These are phyloP conservation scores for Syngnathus typhle DNA, from an alignment of 2,113 vertebrate species.

Conservation along the genomic window DNA sequence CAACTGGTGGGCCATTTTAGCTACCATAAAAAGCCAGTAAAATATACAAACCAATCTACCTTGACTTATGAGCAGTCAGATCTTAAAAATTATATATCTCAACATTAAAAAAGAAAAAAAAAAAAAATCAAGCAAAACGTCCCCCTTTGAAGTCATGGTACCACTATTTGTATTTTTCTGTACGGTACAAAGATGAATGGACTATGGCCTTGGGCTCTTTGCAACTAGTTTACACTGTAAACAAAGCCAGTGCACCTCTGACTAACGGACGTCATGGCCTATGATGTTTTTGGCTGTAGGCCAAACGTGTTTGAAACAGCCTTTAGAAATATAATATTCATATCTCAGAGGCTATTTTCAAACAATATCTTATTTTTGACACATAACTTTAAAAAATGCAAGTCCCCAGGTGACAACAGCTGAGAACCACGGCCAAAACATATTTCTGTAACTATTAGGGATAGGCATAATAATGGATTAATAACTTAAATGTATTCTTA, in stretches of 20 bases:
- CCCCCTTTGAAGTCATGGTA: background rate
- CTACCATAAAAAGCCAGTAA: too few relatives aligned
- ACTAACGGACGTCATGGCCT: background rate
- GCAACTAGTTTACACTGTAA: too few relatives aligned
- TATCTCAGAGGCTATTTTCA: background rate
- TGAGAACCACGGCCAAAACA: background rate
- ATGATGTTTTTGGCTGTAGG: background rate
- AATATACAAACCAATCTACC: background rate
- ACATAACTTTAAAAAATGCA: background rate
- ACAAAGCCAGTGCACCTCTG: too few relatives aligned
- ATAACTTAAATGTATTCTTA: background rate
- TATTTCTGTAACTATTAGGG: background rate
- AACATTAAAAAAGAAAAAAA: background rate
- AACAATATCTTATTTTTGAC: background rate
- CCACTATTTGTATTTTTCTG: background rate
- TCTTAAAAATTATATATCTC: background rate
- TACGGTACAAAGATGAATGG: background rate
- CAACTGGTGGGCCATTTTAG: background rate
- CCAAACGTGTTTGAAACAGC: background rate
- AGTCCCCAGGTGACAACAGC: background rate
- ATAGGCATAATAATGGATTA: background rate
- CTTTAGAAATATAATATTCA: background rate
- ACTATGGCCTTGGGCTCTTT: too few relatives aligned
- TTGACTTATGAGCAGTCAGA: background rate
- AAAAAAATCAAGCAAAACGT: background rate